Percentiles rank a stretch among this genome's conserved stretches.
These are phyloP conservation scores for Myrmecophaga tridactyla DNA, from an alignment of 2,113 vertebrate genomes.

Conservation along the genomic window DNA sequence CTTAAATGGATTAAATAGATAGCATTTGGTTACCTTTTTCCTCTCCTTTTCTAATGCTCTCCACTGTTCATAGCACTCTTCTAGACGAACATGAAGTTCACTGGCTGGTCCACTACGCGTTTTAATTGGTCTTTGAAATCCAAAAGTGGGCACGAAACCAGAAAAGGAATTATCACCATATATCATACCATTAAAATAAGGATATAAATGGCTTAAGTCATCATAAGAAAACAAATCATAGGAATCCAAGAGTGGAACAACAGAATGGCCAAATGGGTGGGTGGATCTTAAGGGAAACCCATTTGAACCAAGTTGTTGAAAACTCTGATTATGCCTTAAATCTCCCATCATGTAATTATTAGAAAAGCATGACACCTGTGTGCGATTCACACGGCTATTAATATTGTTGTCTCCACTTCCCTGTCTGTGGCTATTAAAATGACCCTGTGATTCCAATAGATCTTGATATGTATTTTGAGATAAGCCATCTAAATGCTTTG, in stretches of 20 bases:
- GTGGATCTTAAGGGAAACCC: constrained; percentile 75
- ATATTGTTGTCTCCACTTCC: constrained; percentile 72
- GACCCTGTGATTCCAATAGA: constrained; percentile 77
- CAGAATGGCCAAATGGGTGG: constrained; percentile 63
- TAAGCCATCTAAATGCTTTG: constrained; percentile 75
- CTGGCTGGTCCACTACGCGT: constrained; percentile 79
- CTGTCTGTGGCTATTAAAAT: constrained; percentile 77
- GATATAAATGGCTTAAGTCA: constrained; percentile 80
- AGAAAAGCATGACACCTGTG: constrained; percentile 77
- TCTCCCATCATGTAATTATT: constrained; percentile 80
- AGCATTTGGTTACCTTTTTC: constrained; percentile 85
- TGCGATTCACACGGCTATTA: constrained; percentile 63
- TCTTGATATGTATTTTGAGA: constrained; percentile 80
- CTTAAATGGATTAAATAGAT: neutral
- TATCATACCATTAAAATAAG: constrained; percentile 78
- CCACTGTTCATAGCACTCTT: constrained; percentile 88
- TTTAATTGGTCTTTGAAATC: constrained; percentile 82
- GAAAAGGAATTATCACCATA: constrained; percentile 76
- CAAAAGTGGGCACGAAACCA: constrained; percentile 79
- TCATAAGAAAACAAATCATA: constrained; percentile 77
- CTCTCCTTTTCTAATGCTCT: constrained; percentile 88
- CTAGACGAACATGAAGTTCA: constrained; percentile 83
- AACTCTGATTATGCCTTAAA: constrained; percentile 75
- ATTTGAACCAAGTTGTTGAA: constrained; percentile 76
- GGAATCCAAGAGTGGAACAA: constrained; percentile 81